Evolutionary conservation across 2,888 invertebrate species (phyloP), one percentile per base, ranked within the genome.

Genomic region (Argyresthia albistria): DNA sequence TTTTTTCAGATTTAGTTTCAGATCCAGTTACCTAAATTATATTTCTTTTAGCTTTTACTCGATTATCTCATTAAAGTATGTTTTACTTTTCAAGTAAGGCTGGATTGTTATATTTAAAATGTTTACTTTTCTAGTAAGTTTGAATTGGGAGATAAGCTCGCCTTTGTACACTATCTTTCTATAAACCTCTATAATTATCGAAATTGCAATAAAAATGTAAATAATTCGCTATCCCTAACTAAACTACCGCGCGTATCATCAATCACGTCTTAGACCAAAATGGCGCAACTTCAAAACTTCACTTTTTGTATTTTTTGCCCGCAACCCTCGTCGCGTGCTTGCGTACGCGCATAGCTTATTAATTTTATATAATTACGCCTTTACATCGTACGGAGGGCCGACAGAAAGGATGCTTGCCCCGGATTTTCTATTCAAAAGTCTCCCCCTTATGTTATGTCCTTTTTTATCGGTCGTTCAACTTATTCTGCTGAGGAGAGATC

Each of bases 401-500:
- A n/a, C 35, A 51, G 50, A 54, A 53, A 46, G 56, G 53, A 55
- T 53, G 52, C 51, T 47, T 6, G 25, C 25, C 25, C 25, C 25
- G 25, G 25, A 25, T 25, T 25, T 25, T 15, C 14, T 14, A 53
- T 51, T 37, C 36, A 52, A 53, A 25, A 54, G 51, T 15, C 43
- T 48, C 43, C 46, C 54, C 51, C 53, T 37, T 39, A 35, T 37
- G 11, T 50, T 11, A 25, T 52, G 45, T 37, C 36, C 37, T 46
- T 46, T 46, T 51, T 51, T 43, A 14, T 37, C 57, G 59, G 60
- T 59, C 60, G 55, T 57, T 58, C 59, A 60, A 60, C 60, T 56
- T 56, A 54, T 49, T 47, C 43, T 46, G 47, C 49, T 14, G 35
- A 42, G 6, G 11, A 42, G 12, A 42, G 50, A 47, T 52, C 43